Evolutionary conservation across 2,113 vertebrate species (phyloP).

Genomic region (Corythaeola cristata): DNA sequence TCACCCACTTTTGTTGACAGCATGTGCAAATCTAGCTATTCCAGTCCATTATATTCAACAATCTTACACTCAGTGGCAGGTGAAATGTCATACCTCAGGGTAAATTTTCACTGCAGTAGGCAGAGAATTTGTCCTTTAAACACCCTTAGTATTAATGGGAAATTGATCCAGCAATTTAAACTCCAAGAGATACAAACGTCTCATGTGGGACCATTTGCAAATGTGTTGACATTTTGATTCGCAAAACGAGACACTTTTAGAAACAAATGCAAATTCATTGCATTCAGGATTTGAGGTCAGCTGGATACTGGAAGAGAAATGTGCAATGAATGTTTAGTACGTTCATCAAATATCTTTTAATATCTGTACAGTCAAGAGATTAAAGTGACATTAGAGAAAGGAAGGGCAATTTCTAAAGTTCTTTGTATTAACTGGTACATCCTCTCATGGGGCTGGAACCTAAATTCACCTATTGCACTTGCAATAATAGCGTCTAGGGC

Average conservation of each 20-base stretch:
- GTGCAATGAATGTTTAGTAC: constrained; percentile 1
- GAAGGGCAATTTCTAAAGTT: constrained; percentile 21
- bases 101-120: constrained; percentile 61
- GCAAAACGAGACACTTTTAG: constrained; percentile 39
- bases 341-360: constrained; percentile 9
- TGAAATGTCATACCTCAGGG: constrained; percentile 35
- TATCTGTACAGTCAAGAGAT: not conserved
- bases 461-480: not conserved
- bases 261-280: constrained; percentile 45
- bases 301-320: constrained; percentile 5
- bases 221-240: constrained; percentile 44
- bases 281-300: constrained; percentile 44
- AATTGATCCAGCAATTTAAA: constrained; percentile 55
- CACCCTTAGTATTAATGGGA: constrained; percentile 44
- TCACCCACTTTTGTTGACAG: not conserved
- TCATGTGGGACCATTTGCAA: constrained; percentile 15
- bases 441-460: not conserved
- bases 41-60: constrained; percentile 20
- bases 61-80: not conserved
- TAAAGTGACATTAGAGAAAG: constrained; percentile 7
- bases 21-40: constrained; percentile 36
- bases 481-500: not conserved
- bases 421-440: not conserved
- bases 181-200: constrained; percentile 10
- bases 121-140: constrained; percentile 67